A percentile compares a stretch with the other conserved stretches of the same genome.
phyloP scores from a whole-genome alignment of 1,140 invertebrate genomes.

The Drosophila novamexicana region DNA sequence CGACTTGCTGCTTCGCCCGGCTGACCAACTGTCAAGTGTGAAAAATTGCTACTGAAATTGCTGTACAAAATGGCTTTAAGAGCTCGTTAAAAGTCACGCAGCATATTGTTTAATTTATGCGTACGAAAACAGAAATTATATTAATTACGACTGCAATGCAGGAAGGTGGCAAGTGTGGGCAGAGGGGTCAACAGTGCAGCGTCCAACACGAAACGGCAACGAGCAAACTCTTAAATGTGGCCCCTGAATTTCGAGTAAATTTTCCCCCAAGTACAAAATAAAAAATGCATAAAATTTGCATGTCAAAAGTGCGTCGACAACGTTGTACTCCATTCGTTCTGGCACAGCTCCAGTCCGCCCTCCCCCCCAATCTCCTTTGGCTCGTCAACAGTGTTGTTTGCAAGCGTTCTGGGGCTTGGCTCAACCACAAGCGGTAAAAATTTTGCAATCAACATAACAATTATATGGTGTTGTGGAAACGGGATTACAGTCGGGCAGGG shows the following conservation, averaged over 20 bases:
- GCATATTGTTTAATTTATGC: slow-evolving; percentile 74
- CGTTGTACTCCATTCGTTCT: slow-evolving; percentile 28
- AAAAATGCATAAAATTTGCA: slow-evolving; percentile 80
- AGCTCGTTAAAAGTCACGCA: slow-evolving; percentile 81
- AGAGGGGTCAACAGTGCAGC: slow-evolving; percentile 43
- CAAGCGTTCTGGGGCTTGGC: slow-evolving; percentile 52
- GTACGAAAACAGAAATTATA: slow-evolving; percentile 77
- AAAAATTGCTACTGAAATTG: slow-evolving; percentile 81
- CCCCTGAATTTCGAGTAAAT: slow-evolving; percentile 28
- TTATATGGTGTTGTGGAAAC: slow-evolving; percentile 42
- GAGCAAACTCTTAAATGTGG: slow-evolving; percentile 38
- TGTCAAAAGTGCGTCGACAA: slow-evolving; percentile 77
- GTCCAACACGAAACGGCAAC: slow-evolving; percentile 30
- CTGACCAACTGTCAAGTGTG: slow-evolving; percentile 77
- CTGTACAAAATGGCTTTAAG: slow-evolving; percentile 77
- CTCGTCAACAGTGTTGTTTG: slow-evolving; percentile 48
- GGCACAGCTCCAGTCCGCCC: neutral
- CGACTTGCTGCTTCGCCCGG: slow-evolving; percentile 6
- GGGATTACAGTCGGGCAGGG: neutral
- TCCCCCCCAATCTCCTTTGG: neutral
- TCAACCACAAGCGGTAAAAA: slow-evolving; percentile 60
- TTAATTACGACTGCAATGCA: slow-evolving; percentile 69
- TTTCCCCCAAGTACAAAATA: slow-evolving; percentile 40
- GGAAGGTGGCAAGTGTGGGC: neutral
- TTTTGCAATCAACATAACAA: slow-evolving; percentile 80